Evolutionary conservation across 2,888 invertebrate species (phyloP).

Genomic region (Euzophera pinguis): DNA sequence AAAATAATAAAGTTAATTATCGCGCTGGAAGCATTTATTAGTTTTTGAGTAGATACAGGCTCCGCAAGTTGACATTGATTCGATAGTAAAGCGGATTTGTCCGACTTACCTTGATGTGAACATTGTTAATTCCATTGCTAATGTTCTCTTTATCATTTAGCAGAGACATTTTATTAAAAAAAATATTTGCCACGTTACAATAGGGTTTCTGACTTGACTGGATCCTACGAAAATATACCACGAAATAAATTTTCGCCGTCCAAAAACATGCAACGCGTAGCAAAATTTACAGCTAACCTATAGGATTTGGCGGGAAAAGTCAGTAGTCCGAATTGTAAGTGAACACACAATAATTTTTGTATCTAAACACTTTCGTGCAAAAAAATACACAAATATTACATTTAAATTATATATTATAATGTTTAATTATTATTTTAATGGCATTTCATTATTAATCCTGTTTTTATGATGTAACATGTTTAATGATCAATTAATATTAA

Average conservation of each 20-base stretch:
- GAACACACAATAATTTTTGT: neutral
- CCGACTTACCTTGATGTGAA: slow-evolving; percentile 66
- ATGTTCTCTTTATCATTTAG: slow-evolving; percentile 65
- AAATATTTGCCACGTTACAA: neutral
- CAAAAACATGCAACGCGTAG: too few species aligned
- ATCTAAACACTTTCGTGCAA: neutral
- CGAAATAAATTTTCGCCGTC: neutral
- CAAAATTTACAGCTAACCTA: neutral
- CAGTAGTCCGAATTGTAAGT: neutral
- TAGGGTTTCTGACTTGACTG: neutral
- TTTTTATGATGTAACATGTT: too few species aligned
- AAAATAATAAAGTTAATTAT: slow-evolving; percentile 15
- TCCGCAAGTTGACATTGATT: too few species aligned
- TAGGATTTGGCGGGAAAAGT: neutral
- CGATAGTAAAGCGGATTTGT: neutral
- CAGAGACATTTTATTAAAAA: slow-evolving; percentile 43
- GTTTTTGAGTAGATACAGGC: too few species aligned
- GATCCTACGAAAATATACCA: neutral
- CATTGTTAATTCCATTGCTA: slow-evolving; percentile 53
- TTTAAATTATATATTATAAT: neutral
- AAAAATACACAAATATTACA: neutral
- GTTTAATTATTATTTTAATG: neutral
- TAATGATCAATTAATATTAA: too few species aligned
- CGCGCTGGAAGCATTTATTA: neutral
- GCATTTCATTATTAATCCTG: too few species aligned